These are phyloP conservation scores for Synergus umbraculus DNA, from an alignment of 2,888 invertebrate genomes.

Conservation along the genomic window DNA sequence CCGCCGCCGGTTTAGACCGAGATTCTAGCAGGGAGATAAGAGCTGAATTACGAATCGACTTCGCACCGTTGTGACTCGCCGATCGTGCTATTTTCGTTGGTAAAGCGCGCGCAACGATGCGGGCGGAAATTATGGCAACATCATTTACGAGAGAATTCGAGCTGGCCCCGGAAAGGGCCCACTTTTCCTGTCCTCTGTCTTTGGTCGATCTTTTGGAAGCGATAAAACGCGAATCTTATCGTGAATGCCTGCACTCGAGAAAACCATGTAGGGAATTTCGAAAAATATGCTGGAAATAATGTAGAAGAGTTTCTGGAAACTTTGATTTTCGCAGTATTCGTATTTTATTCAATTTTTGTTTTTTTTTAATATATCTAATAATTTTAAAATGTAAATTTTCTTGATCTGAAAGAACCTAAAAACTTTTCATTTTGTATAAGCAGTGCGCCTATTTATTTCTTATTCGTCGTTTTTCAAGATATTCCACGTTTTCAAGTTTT, in stretches of 20 bases:
- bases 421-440: no score
- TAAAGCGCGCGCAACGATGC: slow-evolving; percentile 40
- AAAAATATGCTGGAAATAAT: slow-evolving; percentile 1
- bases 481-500: no score
- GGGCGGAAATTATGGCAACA: slow-evolving; percentile 42
- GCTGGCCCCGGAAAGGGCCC: slow-evolving; percentile 33
- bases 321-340: not conserved
- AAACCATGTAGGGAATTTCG: not conserved
- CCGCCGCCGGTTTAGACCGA: slow-evolving; percentile 32
- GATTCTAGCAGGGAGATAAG: slow-evolving; percentile 36
- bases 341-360: not conserved
- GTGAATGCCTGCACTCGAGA: slow-evolving; percentile 15
- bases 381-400: no score
- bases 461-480: no score
- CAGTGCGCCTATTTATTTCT: no score
- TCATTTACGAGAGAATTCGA: slow-evolving; percentile 27
- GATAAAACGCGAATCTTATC: slow-evolving; percentile 36
- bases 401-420: no score
- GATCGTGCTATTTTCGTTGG: slow-evolving; percentile 36
- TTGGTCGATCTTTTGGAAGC: slow-evolving; percentile 6
- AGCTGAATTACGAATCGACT: slow-evolving; percentile 42
- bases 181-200: slow-evolving; percentile 33
- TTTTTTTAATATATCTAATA: no score
- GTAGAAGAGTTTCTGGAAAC: not conserved
- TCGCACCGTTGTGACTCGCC: slow-evolving; percentile 34